Base-by-base conservation (phyloP, 2,797 vertebrate genomes). In the Onychomys leucogaster region DNA sequence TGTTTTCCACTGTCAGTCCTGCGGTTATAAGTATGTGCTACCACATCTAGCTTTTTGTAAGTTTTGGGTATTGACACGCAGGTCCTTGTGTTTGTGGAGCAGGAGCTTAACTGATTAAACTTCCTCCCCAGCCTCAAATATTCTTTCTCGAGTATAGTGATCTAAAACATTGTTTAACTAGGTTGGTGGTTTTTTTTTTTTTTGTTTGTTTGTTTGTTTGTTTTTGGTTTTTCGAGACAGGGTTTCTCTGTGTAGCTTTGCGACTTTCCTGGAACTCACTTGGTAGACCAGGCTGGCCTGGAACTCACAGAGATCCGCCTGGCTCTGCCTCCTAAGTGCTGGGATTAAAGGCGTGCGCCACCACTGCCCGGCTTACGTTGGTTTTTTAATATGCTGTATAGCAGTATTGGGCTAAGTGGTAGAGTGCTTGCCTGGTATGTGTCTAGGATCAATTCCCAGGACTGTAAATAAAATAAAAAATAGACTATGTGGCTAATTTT, bases 151-250 rank as follows among this genome's bases (percentile, higher is more conserved):
- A 32, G 9, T 86, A 12, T 65, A 69, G 65, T 93, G 34, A 59
- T 88, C 55, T 93, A 85, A 91, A 46, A 43, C n/a, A 21, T 85
- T 37, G 32, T 65, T 91, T 49, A 95, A 67, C 14, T 65, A 67
- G 16, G 32, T 85, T 94, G 86, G 4, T 82, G n/a, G n/a, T n/a
- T n/a, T n/a, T n/a, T n/a, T n/a, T n/a, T n/a, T n/a, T n/a, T n/a
- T n/a, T n/a, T n/a, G n/a, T n/a, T n/a, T n/a, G n/a, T n/a, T n/a
- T n/a, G n/a, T n/a, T n/a, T n/a, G n/a, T n/a, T n/a, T n/a, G n/a
- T n/a, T n/a, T n/a, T n/a, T n/a, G n/a, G n/a, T n/a, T n/a, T n/a
- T n/a, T n/a, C n/a, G n/a, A n/a, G n/a, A n/a, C n/a, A n/a, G n/a
- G n/a, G n/a, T n/a, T n/a, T n/a, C n/a, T n/a, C n/a, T n/a, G n/a